A percentile compares a stretch with the other conserved stretches of the same genome.
phyloP scores from a whole-genome alignment of 2,888 invertebrate genomes.

The Nebria salina region DNA sequence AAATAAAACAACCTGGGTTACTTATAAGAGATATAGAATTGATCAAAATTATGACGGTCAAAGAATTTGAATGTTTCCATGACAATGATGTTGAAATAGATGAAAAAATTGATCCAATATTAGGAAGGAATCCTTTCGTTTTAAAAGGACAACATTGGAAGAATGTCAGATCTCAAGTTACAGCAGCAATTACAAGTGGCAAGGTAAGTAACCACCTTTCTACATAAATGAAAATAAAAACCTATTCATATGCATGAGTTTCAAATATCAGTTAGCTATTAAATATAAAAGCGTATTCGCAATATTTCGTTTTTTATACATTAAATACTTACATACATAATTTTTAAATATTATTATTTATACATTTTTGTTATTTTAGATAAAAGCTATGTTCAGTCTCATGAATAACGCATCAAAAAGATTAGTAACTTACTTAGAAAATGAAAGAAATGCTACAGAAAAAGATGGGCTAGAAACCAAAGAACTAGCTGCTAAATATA shows the following conservation, averaged over 20 bases:
- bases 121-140: constrained; percentile 63
- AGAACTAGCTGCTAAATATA: constrained; percentile 60
- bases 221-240: too few relatives aligned
- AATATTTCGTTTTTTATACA: not conserved
- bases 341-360: too few relatives aligned
- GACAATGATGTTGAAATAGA: constrained; percentile 59
- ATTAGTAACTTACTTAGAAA: constrained; percentile 60
- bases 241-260: too few relatives aligned
- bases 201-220: constrained; percentile 56
- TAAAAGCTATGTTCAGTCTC: constrained; percentile 64
- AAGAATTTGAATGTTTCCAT: constrained; percentile 58
- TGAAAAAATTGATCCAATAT: constrained; percentile 62
- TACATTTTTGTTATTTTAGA: constrained; percentile 51
- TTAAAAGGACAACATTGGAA: constrained; percentile 65
- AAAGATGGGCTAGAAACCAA: constrained; percentile 61
- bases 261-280: too few relatives aligned
- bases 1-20: constrained; percentile 54
- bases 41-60: constrained; percentile 56
- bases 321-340: not conserved
- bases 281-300: too few relatives aligned
- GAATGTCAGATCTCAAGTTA: constrained; percentile 62
- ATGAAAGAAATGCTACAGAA: constrained; percentile 52
- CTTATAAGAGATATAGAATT: constrained; percentile 58
- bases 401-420: constrained; percentile 61
- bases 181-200: constrained; percentile 64